These are phyloP conservation scores for Loripinus fragilis DNA, from an alignment of 2,888 invertebrate species.

Conservation along the genomic window DNA sequence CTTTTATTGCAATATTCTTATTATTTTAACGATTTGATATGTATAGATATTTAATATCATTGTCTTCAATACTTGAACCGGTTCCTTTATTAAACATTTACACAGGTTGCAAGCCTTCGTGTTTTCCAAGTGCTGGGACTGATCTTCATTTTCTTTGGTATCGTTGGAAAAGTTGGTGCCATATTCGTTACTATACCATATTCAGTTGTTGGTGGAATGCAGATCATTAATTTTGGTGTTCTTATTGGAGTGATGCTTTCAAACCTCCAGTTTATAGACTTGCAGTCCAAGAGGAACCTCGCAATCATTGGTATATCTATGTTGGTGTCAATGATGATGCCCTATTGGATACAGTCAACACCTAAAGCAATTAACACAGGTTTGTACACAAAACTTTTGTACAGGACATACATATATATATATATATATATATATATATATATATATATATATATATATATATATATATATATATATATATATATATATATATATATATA, in stretches of 20 bases:
- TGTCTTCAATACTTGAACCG: neutral
- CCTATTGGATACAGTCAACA: slow-evolving; percentile 64
- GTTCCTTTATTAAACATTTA: neutral
- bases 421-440: too few species aligned
- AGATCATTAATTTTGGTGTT: slow-evolving; percentile 70
- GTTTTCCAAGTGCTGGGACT: slow-evolving; percentile 83
- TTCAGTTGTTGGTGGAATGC: slow-evolving; percentile 82
- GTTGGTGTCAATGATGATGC: slow-evolving; percentile 89
- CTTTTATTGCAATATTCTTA: too few species aligned
- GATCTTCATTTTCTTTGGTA: slow-evolving; percentile 81
- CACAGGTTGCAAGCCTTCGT: slow-evolving; percentile 82
- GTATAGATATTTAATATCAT: too few species aligned
- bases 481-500: too few species aligned
- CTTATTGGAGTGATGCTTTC: slow-evolving; percentile 73
- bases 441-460: too few species aligned
- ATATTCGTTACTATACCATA: slow-evolving; percentile 84
- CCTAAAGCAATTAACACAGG: slow-evolving; percentile 62
- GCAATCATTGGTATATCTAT: slow-evolving; percentile 94
- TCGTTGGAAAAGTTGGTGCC: slow-evolving; percentile 83
- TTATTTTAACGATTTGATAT: too few species aligned
- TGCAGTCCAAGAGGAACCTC: slow-evolving; percentile 92
- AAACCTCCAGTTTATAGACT: slow-evolving; percentile 85
- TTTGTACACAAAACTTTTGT: too few species aligned
- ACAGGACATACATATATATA: too few species aligned
- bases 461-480: too few species aligned